Evolutionary conservation across 2,797 vertebrate species (phyloP), one percentile per base, ranked within the genome.

Genomic region (Tarsius wallacei): DNA sequence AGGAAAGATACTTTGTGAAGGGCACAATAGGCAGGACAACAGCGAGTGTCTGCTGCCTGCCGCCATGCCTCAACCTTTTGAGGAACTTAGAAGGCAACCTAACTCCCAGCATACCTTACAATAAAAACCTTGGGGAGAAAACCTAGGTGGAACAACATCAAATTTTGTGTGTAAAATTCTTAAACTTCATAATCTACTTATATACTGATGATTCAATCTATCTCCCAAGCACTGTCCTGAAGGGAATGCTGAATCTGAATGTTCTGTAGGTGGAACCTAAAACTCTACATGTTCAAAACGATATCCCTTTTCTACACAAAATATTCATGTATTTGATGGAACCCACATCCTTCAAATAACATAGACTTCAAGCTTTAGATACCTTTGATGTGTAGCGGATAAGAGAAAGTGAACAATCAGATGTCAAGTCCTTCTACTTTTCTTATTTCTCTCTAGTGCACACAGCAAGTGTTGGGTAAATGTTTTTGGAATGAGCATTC

Each of bases 221-320:
- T 22, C 47, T 81, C n/a, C 57, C 80, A 73, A 78, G 31, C 33
- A 83, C 22, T 12, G 87, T 42, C 31, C 26, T 70, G n/a, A 96
- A 91, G 59, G 42, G 76, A 80, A 83, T 63, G 24, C 15, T 94
- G 53, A 51, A 47, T 71, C 59, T 64, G 12, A 53, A 51, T 19
- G 57, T 15, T 78, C 47, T n/a, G 64, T 0, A 87, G 66, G 12
- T 73, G 36, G 42, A 71, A 78, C 4, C 26, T 95, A 64, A 66
- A 70, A 66, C 8, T 59, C 17, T 24, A 7, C 76, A 74, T 4
- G 33, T 90, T 91, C 33, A 83, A 87, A 96, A 59, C 63, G 61
- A 36, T 19, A 91, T 55, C 59, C 31, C 22, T 61, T 87, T 87
- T 71, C 66, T 90, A 93, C 73, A 92, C 42, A 94, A 70, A 87